These are phyloP conservation scores for Cheirogaleus major DNA, from an alignment of 2,797 vertebrate species.

Conservation along the genomic window DNA sequence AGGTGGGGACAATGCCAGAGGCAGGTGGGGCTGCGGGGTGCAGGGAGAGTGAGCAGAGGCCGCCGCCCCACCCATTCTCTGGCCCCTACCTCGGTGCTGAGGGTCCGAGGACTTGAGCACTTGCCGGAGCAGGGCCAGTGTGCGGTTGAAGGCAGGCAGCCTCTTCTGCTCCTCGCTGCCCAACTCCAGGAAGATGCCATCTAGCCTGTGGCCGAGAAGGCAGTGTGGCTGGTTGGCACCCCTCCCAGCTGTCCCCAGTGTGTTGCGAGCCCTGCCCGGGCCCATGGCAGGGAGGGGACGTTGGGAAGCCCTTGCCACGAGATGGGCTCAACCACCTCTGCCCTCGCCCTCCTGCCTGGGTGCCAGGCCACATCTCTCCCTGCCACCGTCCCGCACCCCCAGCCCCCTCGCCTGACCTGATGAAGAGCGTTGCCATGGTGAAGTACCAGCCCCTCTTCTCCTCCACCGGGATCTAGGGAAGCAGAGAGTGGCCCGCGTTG, in stretches of 20 bases:
- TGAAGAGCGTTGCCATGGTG: conserved; percentile 93
- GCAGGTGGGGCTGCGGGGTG: background rate
- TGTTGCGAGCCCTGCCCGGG: background rate
- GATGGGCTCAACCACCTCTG: too few relatives aligned
- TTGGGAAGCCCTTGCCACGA: background rate
- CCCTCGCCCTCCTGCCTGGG: background rate
- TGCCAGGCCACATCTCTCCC: background rate
- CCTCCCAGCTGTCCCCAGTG: background rate
- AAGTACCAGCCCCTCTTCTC: conserved; percentile 94
- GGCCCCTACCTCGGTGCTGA: conserved; percentile 86
- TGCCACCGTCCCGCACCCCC: background rate
- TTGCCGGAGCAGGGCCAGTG: conserved; percentile 88
- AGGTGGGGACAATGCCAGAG: background rate
- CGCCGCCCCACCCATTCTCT: fast-evolving
- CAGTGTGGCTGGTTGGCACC: background rate
- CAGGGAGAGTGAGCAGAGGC: background rate
- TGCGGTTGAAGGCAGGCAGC: conserved; percentile 90
- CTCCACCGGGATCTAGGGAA: conserved; percentile 88
- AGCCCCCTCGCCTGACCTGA: conserved; percentile 85
- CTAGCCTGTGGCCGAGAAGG: conserved; percentile 84
- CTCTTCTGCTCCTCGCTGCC: conserved; percentile 88
- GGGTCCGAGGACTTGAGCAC: conserved; percentile 88
- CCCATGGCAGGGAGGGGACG: background rate
- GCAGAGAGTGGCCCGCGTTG: conserved; percentile 54
- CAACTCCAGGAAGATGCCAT: conserved; percentile 88